These are phyloP conservation scores for Illadopsis cleaveri DNA, from an alignment of 2,113 vertebrate genomes.

Conservation along the genomic window DNA sequence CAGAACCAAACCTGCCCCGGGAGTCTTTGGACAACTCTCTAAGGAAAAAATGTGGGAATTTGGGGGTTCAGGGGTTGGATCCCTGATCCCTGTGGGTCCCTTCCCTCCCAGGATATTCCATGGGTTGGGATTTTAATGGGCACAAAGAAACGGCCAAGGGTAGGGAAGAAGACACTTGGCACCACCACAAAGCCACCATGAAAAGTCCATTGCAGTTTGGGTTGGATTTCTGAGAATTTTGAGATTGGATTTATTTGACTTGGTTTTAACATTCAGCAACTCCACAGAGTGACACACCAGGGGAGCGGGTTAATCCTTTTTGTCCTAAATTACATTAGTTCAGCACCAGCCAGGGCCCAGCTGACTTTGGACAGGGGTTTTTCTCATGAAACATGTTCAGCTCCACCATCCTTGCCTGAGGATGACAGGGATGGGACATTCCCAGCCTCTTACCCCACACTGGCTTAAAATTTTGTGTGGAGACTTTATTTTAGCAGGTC, in stretches of 20 bases:
- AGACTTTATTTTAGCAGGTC: background rate
- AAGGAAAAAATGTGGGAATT: background rate
- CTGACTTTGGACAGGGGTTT: background rate
- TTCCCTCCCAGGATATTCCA: background rate
- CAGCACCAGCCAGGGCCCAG: background rate
- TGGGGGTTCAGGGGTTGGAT: background rate
- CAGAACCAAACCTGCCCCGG: background rate
- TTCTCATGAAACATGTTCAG: background rate
- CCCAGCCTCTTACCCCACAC: rapidly evolving
- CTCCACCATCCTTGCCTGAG: background rate
- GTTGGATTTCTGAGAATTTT: background rate
- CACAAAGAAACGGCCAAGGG: background rate
- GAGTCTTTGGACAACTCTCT: rapidly evolving
- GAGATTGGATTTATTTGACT: background rate
- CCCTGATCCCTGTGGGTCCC: background rate
- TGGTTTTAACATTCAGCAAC: background rate
- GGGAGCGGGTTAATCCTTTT: background rate
- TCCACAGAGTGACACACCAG: background rate
- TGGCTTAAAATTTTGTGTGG: background rate
- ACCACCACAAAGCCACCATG: rapidly evolving
- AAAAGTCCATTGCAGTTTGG: rapidly evolving
- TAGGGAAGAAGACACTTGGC: background rate
- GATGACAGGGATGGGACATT: background rate
- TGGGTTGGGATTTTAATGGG: background rate
- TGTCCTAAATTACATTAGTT: background rate